Evolutionary conservation across 2,888 invertebrate species (phyloP).

Genomic region (Pheosia tremula): DNA sequence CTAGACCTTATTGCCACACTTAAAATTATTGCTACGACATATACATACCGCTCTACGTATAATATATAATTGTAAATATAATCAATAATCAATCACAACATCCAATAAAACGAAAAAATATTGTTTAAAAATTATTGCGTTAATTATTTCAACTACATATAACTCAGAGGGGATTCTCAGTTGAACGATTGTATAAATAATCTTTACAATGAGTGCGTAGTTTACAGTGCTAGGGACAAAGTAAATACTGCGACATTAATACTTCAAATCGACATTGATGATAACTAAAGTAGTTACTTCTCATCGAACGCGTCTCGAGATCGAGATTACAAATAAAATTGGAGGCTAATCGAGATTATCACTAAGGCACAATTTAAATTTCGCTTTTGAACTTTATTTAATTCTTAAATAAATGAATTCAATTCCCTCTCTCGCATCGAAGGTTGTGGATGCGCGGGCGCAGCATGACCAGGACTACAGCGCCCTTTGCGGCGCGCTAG

Average conservation of each 20-base stretch:
- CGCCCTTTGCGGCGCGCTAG: constrained; percentile 12
- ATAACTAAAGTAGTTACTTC: constrained; percentile 39
- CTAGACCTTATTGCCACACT: constrained; percentile 81
- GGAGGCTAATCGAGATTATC: constrained; percentile 67
- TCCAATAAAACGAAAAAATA: constrained; percentile 73
- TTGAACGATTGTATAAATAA: constrained; percentile 49
- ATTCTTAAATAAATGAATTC: constrained; percentile 73
- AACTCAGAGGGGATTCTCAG: constrained; percentile 63
- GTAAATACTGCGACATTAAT: constrained; percentile 51
- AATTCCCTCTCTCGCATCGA: constrained; percentile 56
- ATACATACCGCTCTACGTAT: constrained; percentile 72
- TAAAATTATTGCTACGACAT: constrained; percentile 82
- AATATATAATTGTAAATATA: constrained; percentile 74
- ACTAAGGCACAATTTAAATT: constrained; percentile 84
- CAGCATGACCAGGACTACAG: constrained; percentile 7
- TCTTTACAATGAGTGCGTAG: constrained; percentile 57
- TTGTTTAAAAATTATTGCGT: constrained; percentile 77
- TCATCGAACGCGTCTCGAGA: constrained; percentile 43
- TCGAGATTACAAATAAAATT: constrained; percentile 65
- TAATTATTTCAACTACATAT: constrained; percentile 56
- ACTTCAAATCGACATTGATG: constrained; percentile 43
- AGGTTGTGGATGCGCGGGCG: constrained; percentile 14
- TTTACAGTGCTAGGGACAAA: constrained; percentile 66
- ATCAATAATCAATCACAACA: constrained; percentile 76
- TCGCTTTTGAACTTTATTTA: constrained; percentile 80